Base-by-base conservation (phyloP, 2,888 invertebrate genomes). In the Pristionchus japonicus region DNA sequence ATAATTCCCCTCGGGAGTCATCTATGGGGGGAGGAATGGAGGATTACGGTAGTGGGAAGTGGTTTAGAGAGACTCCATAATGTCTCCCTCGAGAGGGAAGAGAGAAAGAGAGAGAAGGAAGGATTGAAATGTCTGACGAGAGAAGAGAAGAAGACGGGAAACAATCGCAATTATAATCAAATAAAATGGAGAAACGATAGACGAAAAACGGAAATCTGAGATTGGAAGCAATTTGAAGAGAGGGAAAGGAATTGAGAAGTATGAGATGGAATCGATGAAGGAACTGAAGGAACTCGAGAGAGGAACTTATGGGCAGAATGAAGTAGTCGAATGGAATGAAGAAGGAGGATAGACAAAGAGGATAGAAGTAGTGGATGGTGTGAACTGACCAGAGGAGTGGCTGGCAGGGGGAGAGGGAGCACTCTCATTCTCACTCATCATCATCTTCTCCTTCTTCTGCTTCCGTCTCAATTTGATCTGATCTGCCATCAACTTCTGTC, bases 401-500 rank as follows among this genome's bases (percentile, higher is more conserved):
- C 27, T 27, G 2, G 74, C 4, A 20, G 86, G 74, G 6, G 86
- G 74, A 40, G 86, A 74, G 11, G 86, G 52, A 23, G 37, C 49
- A 31, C 11, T 11, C 0, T 86, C 86, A 11, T 4, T 31, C 20
- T 86, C 86, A 43, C 20, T 43, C 70, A 86, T 43, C 74, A 49
- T 17, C 74, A 74, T 27, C 52, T 86, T 86, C 74, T 86, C 86
- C 27, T 92, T 93, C 89, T 93, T 91, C 70, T 92, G 89, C 82
- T 92, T 92, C 88, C 92, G 88, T 83, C 92, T 88, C 43, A 92
- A 89, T 86, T 92, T 92, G 37, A 92, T 92, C 88, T 92, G 92
- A 86, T 92, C 92, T 23, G 92, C 92, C 92, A 92, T 92, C 80
- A 92, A 84, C 67, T 91, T 91, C 84, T 92, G 92, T 47, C 92